Evolutionary conservation across 2,888 invertebrate species (phyloP).

Genomic region (Ditula angustiorana): DNA sequence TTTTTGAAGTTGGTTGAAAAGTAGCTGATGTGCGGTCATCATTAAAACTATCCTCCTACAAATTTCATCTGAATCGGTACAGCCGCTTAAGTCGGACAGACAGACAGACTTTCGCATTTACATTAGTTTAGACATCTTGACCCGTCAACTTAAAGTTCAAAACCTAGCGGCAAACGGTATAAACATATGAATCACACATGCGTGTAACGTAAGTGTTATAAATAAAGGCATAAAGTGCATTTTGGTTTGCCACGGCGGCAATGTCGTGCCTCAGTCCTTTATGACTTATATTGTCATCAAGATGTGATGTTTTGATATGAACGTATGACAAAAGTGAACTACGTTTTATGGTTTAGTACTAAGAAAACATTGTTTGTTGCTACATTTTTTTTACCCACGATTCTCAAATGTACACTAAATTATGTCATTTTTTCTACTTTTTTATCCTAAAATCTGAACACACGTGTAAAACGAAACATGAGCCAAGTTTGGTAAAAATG

Average conservation of each 20-base stretch:
- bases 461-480: too few species aligned
- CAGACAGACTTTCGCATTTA: too few species aligned
- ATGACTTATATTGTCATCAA: conserved; percentile 37
- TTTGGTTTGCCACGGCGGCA: neutral
- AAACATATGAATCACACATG: neutral
- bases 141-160: neutral
- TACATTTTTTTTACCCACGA: conserved; percentile 4
- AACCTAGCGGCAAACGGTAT: neutral
- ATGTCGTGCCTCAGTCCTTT: neutral
- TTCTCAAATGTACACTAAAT: neutral
- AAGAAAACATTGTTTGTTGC: conserved; percentile 11
- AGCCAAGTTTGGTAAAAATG: too few species aligned
- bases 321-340: conserved; percentile 28
- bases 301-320: conserved; percentile 34
- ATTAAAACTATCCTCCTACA: too few species aligned
- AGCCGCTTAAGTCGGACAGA: too few species aligned
- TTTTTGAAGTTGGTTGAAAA: too few species aligned
- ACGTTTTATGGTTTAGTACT: conserved; percentile 36
- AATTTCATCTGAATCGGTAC: too few species aligned
- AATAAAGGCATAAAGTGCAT: neutral
- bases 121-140: too few species aligned
- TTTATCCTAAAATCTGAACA: conserved; percentile 1
- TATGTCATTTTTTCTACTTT: neutral
- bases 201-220: neutral
- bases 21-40: too few species aligned